phyloP scores from a whole-genome alignment of 2,797 vertebrate genomes.

The Anableps anableps region DNA sequence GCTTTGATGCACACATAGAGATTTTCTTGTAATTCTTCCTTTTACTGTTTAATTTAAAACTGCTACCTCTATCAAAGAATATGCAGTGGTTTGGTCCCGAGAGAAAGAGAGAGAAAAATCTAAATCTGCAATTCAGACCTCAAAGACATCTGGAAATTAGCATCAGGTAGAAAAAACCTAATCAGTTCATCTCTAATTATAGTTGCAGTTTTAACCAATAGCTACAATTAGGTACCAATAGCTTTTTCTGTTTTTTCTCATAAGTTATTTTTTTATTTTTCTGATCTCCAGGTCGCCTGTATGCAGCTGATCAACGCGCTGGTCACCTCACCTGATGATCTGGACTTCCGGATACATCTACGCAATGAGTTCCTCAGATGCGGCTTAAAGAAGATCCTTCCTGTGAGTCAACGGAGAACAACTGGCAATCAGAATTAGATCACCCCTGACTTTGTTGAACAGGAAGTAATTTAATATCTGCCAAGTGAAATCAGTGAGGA shows the following conservation, averaged over 20 bases:
- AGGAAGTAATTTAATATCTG: background rate
- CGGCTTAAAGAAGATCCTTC: conserved; percentile 92
- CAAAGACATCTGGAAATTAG: background rate
- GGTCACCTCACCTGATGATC: conserved; percentile 94
- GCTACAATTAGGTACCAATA: too few species aligned
- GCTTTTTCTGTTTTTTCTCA: background rate
- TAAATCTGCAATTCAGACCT: background rate
- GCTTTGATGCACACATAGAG: background rate
- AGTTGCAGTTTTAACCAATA: too few species aligned
- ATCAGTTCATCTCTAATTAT: too few species aligned
- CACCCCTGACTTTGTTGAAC: background rate
- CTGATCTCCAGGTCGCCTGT: conserved; percentile 87
- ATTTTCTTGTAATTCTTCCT: background rate
- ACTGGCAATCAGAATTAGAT: background rate
- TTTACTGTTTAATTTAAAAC: background rate
- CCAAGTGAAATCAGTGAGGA: background rate
- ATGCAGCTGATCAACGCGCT: conserved; percentile 99
- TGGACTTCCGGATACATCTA: conserved; percentile 99
- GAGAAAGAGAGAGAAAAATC: background rate
- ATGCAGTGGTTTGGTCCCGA: background rate
- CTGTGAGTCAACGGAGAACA: conserved; percentile 83
- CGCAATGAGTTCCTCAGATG: conserved; percentile 96
- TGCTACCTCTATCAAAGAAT: background rate
- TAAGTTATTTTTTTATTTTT: conserved; percentile 20
- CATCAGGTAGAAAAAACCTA: too few species aligned